Base-by-base conservation (phyloP, 2,888 invertebrate species). In the Alloscopus bannaensis region DNA sequence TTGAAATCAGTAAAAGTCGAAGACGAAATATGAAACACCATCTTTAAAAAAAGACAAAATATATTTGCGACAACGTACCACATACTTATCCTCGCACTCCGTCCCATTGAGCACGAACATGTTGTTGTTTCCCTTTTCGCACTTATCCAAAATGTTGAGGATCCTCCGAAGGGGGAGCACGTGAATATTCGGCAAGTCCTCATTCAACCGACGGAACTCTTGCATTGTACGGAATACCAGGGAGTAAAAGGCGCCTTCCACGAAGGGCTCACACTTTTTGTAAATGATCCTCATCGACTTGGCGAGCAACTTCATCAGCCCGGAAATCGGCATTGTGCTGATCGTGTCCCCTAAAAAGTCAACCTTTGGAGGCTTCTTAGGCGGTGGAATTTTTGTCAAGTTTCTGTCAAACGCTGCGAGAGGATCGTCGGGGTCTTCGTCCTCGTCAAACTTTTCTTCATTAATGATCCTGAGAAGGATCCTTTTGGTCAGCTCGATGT, bases 151-250 rank as follows among this genome's bases (percentile, higher is more conserved):
- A 47, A 70, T 42, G 0, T n/a, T 40, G n/a, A 70, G 40, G 29
- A 78, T 65, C 0, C 65, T 60, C 18, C 50, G 31, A 8, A 78
- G 16, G 1, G 70, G 36, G n/a, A 65, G 11, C 13, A 40, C 13
- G 28, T 64, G 64, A 20, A 78, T 47, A 20, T 70, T 66, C 0
- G 77, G 77, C 26, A 69, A 77, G 42, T 52, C 31, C 8, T 65
- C 69, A 4, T 4, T n/a, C 31, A 57, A n/a, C 16, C 29, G 55
- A 4, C 59, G 42, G 6, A 64, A 57, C n/a, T 70, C 70, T 18
- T 52, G 52, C 72, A 81, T 80, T 0, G 73, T 77, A 26, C 76
- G 76, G 29, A 80, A 79, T 11, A 83, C 65, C 45, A 79, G 77
- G 8, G 78, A 65, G 68, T 70, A 75, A 52, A 84, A 84, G 8